Base-by-base conservation (phyloP, 1,140 invertebrate genomes). In the Andricus grossulariae region DNA sequence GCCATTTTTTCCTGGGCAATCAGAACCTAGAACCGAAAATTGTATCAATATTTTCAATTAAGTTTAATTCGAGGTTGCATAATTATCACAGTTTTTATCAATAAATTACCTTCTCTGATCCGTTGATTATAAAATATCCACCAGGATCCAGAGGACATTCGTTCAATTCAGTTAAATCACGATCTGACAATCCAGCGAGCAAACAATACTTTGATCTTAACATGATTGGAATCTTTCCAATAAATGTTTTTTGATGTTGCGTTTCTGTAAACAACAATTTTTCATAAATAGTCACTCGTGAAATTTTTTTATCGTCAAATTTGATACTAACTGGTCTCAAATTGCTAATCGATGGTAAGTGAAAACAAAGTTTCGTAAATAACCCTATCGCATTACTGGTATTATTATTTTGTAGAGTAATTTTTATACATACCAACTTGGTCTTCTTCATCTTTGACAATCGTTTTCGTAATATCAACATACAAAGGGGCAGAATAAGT, bases 1-100 rank as follows among this genome's bases (percentile, higher is more conserved):
- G 98, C 98, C 98, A 99, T 99, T 92, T 99, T 99, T 91, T 99
- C 98, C 92, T 99, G 98, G 16, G 98, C 98, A 91, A 99, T 99
- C 1, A 99, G 90, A 49, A 85, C 85, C 85, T 85, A 19, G 66
- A 57, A 74, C 25, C 57, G 19, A 60, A 2, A 79, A 74, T 75
- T 51, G 50, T 15, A 19, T 75, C 16, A 39, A 72, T 52, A 18
- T 49, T 54, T 54, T 18, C 49, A 11, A 54, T 16, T 51, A 49
- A 18, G 2, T 19, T 19, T 19, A 55, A 52, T 71, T 54, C 25
- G 49, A 21, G n/a, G 49, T 10, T 19, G 3, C 21, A 49, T 18
- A 6, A 39, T 76, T 54, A 50, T 19, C 54, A 18, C 57, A 75
- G 73, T 54, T 73, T 75, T 45, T 50, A 75, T 70, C 39, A 57